Evolutionary conservation across 1,140 invertebrate species (phyloP), one percentile per base, ranked within the genome.

Genomic region (Drosophila repletoides): DNA sequence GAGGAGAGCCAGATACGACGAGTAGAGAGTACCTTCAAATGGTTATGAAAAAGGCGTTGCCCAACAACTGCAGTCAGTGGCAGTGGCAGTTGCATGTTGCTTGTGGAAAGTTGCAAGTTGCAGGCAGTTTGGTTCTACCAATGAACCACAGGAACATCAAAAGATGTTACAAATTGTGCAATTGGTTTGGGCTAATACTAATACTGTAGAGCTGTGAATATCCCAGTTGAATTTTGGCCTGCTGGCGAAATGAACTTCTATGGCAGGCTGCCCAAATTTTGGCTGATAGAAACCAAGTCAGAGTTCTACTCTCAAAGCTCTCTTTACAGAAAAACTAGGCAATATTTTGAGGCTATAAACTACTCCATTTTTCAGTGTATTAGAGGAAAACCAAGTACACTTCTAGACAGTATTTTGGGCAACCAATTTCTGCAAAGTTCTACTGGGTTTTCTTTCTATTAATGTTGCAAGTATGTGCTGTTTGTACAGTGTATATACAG

Each of bases 141-240:
- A 10, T 33, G 46, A 67, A 67, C 36, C 22, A 26, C 33, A 71
- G 33, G 38, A 53, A 63, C 80, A 74, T 84, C 79, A 83, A 83
- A 83, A 84, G 79, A 74, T 84, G 77, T 79, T 84, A 83, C 77
- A 83, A 83, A 83, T 83, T 83, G 77, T 83, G 79, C 77, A 83
- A 83, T 83, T 86, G 77, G 79, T 84, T 83, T 79, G 77, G 80
- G 79, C 79, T 84, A 83, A 84, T 81, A 60, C 73, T 56, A 60
- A 67, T 48, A 49, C 67, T 34, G 49, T 36, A 51, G 29, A 43
- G 58, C 41, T 14, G n/a, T n/a, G n/a, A n/a, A n/a, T n/a, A n/a
- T n/a, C n/a, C n/a, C n/a, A n/a, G n/a, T n/a, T n/a, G n/a, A n/a
- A n/a, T n/a, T n/a, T n/a, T n/a, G n/a, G n/a, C n/a, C n/a, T n/a